Evolutionary conservation across 1,140 invertebrate species (phyloP), one percentile per base, ranked within the genome.

Genomic region (Acromyrmex heyeri): DNA sequence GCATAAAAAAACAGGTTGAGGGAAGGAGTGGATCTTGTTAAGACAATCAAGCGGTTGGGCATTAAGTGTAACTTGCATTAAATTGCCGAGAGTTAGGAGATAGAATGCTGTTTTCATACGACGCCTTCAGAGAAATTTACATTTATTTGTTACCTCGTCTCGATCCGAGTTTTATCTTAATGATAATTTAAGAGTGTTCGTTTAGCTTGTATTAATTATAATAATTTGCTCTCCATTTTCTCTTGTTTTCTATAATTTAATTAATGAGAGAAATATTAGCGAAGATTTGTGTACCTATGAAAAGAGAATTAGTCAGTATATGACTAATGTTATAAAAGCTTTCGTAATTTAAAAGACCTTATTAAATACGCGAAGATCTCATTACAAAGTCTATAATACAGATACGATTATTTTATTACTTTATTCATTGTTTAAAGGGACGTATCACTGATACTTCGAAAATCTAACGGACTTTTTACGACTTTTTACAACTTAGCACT

Each of bases 1-100:
- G 21, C 50, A n/a, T 8, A 53, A 34, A 53, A 85, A 57, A 79
- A 59, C 44, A 50, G 57, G n/a, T 53, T n/a, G 55, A 69, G 24
- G 55, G 27, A 62, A 44, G 38, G 44, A 67, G 59, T 18, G 55
- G 64, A 5, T 73, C 89, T 91, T 77, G 70, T 91, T 91, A 64
- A 81, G 90, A 81, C 89, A 91, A 88, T 91, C 67, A 88, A 91
- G 77, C 78, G 50, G 57, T 50, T 83, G 44, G 72, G 87, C 76
- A 82, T 87, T 85, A 82, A 78, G 10, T 62, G 82, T 86, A 88
- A 88, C 76, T 88, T 59, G 62, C 55, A 83, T 64, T 88, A 88
- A 91, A 91, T 91, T 86, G 77, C 83, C 87, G 89, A 90, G 89
- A 91, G 77, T 91, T 91, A 65, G 75, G 62, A 81, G 88, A 87